Evolutionary conservation across 1,140 invertebrate genomes (phyloP).

Genomic region (Ceratina japonica): DNA sequence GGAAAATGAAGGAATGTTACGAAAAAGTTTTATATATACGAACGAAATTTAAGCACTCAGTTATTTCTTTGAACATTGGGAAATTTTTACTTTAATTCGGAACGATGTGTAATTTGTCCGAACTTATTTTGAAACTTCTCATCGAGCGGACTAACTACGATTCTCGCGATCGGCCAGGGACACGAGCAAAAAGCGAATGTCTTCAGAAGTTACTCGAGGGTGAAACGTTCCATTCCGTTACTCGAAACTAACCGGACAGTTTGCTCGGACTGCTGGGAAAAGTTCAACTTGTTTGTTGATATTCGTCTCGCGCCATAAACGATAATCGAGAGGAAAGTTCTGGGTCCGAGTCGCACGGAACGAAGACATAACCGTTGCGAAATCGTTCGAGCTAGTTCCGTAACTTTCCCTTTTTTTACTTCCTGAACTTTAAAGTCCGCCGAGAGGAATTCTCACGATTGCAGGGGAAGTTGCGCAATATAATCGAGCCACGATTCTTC

Average conservation of each 20-base stretch:
- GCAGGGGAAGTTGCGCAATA: slow-evolving; percentile 6
- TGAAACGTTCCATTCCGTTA: neutral
- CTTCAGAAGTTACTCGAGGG: neutral
- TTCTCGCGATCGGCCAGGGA: no score
- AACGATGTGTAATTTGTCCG: no score
- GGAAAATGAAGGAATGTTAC: no score
- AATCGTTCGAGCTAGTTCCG: neutral
- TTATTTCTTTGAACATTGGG: no score
- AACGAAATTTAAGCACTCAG: no score
- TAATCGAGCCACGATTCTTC: neutral
- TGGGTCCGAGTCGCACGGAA: neutral
- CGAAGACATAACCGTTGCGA: slow-evolving; percentile 17
- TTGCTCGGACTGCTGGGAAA: neutral
- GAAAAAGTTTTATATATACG: no score
- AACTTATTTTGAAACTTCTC: no score
- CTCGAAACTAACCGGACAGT: neutral
- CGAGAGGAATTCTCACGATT: neutral
- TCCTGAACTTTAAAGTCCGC: slow-evolving; percentile 3
- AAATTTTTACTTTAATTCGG: no score
- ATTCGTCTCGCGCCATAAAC: slow-evolving; percentile 42
- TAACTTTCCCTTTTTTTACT: slow-evolving; percentile 8
- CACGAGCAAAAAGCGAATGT: neutral
- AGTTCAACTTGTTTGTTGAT: slow-evolving; percentile 31
- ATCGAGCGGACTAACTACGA: no score
- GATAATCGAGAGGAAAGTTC: slow-evolving; percentile 42